phyloP scores from a whole-genome alignment of 2,797 vertebrate genomes.

The Dallia pectoralis region DNA sequence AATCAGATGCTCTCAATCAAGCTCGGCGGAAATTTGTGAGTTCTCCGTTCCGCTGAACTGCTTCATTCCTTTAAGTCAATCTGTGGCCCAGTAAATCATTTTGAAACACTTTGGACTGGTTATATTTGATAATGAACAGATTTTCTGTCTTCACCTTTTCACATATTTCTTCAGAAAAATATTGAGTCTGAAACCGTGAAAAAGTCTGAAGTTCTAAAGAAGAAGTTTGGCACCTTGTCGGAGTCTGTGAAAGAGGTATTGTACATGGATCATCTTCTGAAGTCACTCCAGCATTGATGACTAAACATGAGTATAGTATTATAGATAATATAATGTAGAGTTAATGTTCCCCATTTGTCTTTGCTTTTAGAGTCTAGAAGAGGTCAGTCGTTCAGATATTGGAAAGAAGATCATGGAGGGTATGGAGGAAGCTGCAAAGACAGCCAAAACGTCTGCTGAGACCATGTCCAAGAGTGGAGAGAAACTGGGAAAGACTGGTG shows the following conservation, averaged over 20 bases:
- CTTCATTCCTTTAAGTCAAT: neutral
- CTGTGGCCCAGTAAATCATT: neutral
- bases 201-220: slow-evolving; percentile 89
- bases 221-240: slow-evolving; percentile 84
- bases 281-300: neutral
- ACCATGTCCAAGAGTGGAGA: slow-evolving; percentile 87
- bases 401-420: slow-evolving; percentile 95
- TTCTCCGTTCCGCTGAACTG: slow-evolving; percentile 12
- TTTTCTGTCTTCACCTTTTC: neutral
- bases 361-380: slow-evolving; percentile 83
- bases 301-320: neutral
- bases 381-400: slow-evolving; percentile 87
- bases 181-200: slow-evolving; percentile 94
- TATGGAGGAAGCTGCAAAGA: slow-evolving; percentile 90
- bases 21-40: slow-evolving; percentile 94
- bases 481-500: slow-evolving; percentile 86
- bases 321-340: no score
- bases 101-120: neutral
- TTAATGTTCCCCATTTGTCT: neutral
- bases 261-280: slow-evolving; percentile 10
- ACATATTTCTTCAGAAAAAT: slow-evolving; percentile 77
- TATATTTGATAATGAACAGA: neutral
- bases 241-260: slow-evolving; percentile 90
- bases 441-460: slow-evolving; percentile 91
- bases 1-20: slow-evolving; percentile 89